Evolutionary conservation across 2,797 vertebrate species (phyloP).

Genomic region (Galago senegalensis): DNA sequence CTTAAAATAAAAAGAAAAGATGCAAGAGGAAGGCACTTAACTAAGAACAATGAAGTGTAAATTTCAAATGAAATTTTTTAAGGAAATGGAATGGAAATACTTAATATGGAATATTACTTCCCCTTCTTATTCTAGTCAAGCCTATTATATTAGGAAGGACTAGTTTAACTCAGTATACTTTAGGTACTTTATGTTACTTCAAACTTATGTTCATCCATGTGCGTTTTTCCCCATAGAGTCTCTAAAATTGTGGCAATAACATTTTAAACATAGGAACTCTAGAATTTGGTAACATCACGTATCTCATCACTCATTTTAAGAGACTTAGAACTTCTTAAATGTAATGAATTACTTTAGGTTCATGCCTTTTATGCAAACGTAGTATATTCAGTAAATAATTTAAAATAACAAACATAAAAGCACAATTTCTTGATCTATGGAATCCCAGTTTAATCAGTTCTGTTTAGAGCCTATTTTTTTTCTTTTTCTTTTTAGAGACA

Average conservation of each 20-base stretch:
- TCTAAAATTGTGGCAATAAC: neutral
- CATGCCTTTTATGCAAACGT: neutral
- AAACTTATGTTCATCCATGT: neutral
- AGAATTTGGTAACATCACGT: neutral
- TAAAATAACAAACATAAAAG: neutral
- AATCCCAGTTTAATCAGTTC: conserved; percentile 15
- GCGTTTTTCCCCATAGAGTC: neutral
- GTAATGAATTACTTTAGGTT: neutral
- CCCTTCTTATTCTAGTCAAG: neutral
- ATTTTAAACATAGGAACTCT: neutral
- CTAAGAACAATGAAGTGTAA: conserved; percentile 5
- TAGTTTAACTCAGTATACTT: neutral
- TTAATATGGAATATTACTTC: neutral
- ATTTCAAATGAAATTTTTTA: conserved; percentile 28
- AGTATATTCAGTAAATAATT: neutral
- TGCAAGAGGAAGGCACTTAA: neutral
- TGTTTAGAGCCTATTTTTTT: neutral
- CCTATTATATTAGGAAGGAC: neutral
- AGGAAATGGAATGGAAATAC: neutral
- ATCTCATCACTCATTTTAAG: neutral
- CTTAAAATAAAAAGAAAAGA: conserved; percentile 46
- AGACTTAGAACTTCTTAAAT: neutral
- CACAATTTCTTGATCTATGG: neutral
- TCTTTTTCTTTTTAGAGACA: no score
- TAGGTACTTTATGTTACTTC: neutral